Evolutionary conservation across 2,888 invertebrate genomes (phyloP).

Genomic region (Tinea semifulvella): DNA sequence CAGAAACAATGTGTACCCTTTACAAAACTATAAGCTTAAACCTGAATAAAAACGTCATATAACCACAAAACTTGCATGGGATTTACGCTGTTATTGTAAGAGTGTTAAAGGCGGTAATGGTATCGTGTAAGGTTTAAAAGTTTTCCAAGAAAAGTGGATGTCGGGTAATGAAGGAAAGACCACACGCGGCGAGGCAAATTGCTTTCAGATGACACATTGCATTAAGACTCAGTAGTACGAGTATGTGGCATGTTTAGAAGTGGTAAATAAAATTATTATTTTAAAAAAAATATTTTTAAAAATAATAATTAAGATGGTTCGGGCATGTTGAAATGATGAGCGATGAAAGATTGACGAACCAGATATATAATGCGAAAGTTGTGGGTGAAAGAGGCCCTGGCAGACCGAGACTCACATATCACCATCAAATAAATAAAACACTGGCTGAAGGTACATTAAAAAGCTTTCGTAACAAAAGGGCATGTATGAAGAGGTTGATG

Average conservation of each 20-base stretch:
- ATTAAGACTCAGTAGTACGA: conserved; percentile 39
- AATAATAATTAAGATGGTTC: too few relatives aligned
- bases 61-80: not conserved
- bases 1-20: conserved; percentile 2
- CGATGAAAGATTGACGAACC: too few relatives aligned
- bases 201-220: conserved; percentile 59
- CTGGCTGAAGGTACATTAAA: too few relatives aligned
- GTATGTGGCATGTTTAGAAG: conserved; percentile 4
- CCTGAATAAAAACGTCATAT: not conserved
- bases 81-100: not conserved
- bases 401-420: too few relatives aligned
- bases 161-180: conserved; percentile 51
- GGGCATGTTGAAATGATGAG: too few relatives aligned
- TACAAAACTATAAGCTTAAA: conserved; percentile 4
- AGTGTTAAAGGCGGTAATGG: not conserved
- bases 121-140: conserved; percentile 5
- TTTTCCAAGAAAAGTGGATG: conserved; percentile 23
- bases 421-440: too few relatives aligned
- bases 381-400: too few relatives aligned
- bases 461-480: too few relatives aligned
- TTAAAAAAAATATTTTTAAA: too few relatives aligned
- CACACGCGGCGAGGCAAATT: conserved; percentile 56
- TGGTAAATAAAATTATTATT: too few relatives aligned
- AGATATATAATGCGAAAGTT: too few relatives aligned
- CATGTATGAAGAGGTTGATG: too few relatives aligned